Percentiles rank a stretch among this genome's conserved stretches.
Evolutionary conservation across 2,888 invertebrate species (phyloP).

Genomic region (Phaedon cochleariae): DNA sequence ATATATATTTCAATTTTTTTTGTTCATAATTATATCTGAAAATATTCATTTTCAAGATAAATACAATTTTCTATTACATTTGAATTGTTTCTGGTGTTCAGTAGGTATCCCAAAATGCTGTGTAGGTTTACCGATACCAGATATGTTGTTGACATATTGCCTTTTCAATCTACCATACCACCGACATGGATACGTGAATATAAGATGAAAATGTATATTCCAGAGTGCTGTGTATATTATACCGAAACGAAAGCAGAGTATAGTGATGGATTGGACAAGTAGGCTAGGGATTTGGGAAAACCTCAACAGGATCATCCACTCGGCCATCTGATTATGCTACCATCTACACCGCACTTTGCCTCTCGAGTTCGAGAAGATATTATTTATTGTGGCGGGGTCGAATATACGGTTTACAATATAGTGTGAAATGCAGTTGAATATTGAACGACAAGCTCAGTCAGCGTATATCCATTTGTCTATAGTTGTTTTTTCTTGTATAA

Average conservation of each 20-base stretch:
- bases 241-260: conserved; percentile 48
- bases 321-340: conserved; percentile 61
- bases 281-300: conserved; percentile 64
- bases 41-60: too few species aligned
- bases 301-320: conserved; percentile 66
- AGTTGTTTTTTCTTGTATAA: too few species aligned
- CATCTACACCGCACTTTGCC: conserved; percentile 53
- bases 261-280: conserved; percentile 65
- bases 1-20: too few species aligned
- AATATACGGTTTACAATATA: not conserved
- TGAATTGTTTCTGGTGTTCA: too few species aligned
- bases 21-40: too few species aligned
- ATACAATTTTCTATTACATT: too few species aligned
- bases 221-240: conserved; percentile 35
- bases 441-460: too few species aligned
- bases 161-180: not conserved
- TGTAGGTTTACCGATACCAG: too few species aligned
- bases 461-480: too few species aligned
- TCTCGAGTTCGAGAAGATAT: conserved; percentile 48
- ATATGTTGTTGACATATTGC: too few species aligned
- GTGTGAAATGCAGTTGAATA: too few species aligned
- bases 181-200: conserved; percentile 14
- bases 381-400: conserved; percentile 18
- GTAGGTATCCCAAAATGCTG: too few species aligned
- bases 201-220: conserved; percentile 14